Evolutionary conservation across 2,113 vertebrate species (phyloP), one percentile per base, ranked within the genome.

Genomic region (Castor canadensis): DNA sequence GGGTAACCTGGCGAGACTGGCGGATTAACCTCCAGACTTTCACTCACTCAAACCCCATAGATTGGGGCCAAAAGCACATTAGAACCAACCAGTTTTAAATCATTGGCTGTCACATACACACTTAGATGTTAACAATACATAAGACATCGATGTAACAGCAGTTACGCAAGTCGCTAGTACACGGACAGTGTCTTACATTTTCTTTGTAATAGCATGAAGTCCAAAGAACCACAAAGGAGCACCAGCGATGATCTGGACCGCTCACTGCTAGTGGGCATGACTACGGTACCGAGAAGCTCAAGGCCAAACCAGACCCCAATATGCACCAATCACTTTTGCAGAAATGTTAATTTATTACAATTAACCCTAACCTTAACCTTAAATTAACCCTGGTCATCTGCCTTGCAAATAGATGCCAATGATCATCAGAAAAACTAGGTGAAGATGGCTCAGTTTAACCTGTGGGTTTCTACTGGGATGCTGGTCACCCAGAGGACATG

Each of bases 191-290:
- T 52, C 72, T 75, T 47, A n/a, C 7, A 76, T 69, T 26, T 82
- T 64, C 96, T 91, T 17, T 87, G 83, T 87, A 66, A 71, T 66
- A 87, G 76, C 69, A 54, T 38, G 77, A 87, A 67, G 71, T 75
- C 77, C 69, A 67, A 35, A 83, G 28, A 54, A 90, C n/a, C 17
- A 1, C 26, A 35, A 80, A 82, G 54, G 38, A 91, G 96, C 93
- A 40, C 45, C 24, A 79, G 58, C 6, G 43, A 38, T 16, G 10
- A 45, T 13, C 71, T 17, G 92, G 69, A 54, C 49, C 40, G 24
- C 22, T 71, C 81, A 6, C 77, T 49, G 24, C 84, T 30, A 45
- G 35, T n/a, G 28, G 32, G 47, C 60, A 58, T 13, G 17, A 58
- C 67, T 32, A 71, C 30, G 69, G 84, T 81, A 64, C 82, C 67